These are phyloP conservation scores for Synanthedon vespiformis DNA, from an alignment of 2,888 invertebrate species.

Conservation along the genomic window DNA sequence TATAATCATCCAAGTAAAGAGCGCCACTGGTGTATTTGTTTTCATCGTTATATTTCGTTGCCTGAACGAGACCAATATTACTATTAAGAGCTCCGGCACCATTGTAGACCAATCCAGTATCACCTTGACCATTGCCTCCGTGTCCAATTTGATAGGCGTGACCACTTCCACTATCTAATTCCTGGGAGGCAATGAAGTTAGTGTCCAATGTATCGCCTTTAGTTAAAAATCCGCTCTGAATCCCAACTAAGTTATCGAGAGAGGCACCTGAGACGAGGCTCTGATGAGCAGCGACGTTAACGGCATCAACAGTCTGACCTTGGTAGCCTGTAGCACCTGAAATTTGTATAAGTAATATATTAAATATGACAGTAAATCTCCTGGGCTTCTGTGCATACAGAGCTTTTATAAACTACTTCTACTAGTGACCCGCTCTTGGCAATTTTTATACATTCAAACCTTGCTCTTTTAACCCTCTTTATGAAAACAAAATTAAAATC, in stretches of 20 bases:
- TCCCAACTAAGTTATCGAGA: conserved; percentile 52
- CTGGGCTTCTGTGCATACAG: too few species aligned
- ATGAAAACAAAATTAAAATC: too few species aligned
- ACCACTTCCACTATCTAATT: conserved; percentile 21
- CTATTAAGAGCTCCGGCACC: conserved; percentile 14
- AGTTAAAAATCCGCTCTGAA: conserved; percentile 47
- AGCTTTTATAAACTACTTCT: too few species aligned
- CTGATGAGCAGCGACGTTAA: conserved; percentile 61
- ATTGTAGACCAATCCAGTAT: conserved; percentile 17
- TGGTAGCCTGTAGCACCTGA: conserved; percentile 57
- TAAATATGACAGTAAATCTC: too few species aligned
- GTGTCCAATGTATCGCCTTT: conserved; percentile 39
- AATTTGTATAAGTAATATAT: conserved; percentile 6
- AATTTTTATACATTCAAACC: too few species aligned
- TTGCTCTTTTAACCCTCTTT: too few species aligned
- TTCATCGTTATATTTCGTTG: conserved; percentile 33
- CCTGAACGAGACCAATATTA: conserved; percentile 41
- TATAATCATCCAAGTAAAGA: conserved; percentile 54
- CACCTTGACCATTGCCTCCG: conserved; percentile 10
- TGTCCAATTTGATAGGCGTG: conserved; percentile 18
- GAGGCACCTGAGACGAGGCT: conserved; percentile 59
- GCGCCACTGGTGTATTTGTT: conserved; percentile 52
- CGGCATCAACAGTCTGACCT: conserved; percentile 56
- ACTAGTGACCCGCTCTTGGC: too few species aligned
- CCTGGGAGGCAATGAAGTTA: conserved; percentile 55